A percentile compares a stretch with the other conserved stretches of the same genome.
Evolutionary conservation across 2,888 invertebrate species (phyloP).

Genomic region (Schizaphis graminum): DNA sequence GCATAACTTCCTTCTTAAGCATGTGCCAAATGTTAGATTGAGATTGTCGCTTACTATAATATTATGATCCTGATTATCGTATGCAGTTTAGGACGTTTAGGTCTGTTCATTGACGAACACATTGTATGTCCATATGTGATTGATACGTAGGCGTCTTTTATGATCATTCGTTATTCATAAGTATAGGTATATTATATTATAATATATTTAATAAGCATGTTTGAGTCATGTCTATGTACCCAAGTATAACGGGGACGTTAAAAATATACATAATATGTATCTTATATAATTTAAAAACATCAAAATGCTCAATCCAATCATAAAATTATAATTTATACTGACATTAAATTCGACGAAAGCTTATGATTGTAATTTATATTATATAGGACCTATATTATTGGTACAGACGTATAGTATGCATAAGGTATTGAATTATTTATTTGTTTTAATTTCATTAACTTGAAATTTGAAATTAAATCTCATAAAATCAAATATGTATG

Average conservation of each 20-base stretch:
- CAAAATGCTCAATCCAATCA: background rate
- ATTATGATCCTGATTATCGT: background rate
- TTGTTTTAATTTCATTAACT: background rate
- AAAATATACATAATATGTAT: background rate
- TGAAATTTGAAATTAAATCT: background rate
- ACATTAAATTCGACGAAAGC: background rate
- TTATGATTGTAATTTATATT: background rate
- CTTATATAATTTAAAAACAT: background rate
- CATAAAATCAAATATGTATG: background rate
- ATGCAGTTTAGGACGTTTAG: background rate
- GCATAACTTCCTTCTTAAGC: conserved; percentile 22
- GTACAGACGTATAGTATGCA: background rate
- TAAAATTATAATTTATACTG: background rate
- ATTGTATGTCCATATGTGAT: background rate
- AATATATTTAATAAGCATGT: background rate
- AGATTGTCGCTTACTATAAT: background rate
- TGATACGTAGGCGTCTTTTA: conserved; percentile 32
- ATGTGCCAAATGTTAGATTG: conserved; percentile 28
- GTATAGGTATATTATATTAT: background rate
- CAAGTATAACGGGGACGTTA: background rate
- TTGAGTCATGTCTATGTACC: background rate
- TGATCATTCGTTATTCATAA: background rate
- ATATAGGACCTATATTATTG: background rate
- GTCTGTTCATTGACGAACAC: background rate
- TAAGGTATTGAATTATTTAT: background rate